These are phyloP conservation scores for Smittia aterrima DNA, from an alignment of 2,888 invertebrate genomes.

Conservation along the genomic window DNA sequence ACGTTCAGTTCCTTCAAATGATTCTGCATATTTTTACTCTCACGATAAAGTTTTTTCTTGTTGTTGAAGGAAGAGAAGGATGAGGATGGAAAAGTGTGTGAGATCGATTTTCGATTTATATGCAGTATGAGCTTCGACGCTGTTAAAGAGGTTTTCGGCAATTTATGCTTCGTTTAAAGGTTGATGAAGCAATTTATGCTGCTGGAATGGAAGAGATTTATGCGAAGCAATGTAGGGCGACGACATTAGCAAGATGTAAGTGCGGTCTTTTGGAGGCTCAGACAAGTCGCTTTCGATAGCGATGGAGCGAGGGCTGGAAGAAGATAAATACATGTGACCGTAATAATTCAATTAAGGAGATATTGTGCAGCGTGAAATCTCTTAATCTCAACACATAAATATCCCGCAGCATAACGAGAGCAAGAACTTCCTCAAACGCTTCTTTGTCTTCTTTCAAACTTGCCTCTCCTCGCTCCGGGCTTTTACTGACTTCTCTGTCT, in stretches of 20 bases:
- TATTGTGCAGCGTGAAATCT: neutral
- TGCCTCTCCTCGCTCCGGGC: neutral
- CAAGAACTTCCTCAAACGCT: neutral
- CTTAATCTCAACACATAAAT: constrained; percentile 3
- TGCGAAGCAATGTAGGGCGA: neutral
- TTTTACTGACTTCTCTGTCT: neutral
- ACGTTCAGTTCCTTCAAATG: neutral
- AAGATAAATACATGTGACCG: neutral
- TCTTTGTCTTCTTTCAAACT: no score
- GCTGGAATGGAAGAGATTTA: neutral
- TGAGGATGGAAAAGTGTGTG: neutral
- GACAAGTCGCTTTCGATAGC: neutral
- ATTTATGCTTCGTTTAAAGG: neutral
- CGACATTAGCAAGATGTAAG: neutral
- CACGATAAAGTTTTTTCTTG: neutral
- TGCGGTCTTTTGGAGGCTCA: no score
- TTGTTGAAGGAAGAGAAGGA: no score
- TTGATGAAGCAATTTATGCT: neutral
- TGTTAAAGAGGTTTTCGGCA: neutral
- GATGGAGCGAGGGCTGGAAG: neutral
- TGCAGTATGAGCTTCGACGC: neutral
- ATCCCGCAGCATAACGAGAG: neutral
- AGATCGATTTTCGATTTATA: constrained; percentile 3
- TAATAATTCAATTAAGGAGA: constrained; percentile 3
- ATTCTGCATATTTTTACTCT: neutral